Conservation (phyloP, 2,113 vertebrate genomes). For the Collichthys lucidus region DNA sequence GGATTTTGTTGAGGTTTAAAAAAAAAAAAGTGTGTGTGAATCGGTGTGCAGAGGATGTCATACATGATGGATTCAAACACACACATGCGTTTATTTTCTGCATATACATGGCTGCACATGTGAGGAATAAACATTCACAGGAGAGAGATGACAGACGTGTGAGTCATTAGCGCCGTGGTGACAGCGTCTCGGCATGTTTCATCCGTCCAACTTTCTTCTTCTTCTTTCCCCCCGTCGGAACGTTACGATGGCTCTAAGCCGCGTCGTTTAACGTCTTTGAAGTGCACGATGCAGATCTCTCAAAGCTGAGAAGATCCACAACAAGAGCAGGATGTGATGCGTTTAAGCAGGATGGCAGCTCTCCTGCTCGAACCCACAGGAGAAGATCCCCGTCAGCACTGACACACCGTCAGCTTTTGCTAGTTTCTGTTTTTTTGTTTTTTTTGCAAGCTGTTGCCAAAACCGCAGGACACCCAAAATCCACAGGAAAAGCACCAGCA, state of each 20-base stretch:
- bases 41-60: conserved; percentile 22
- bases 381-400: conserved; percentile 28
- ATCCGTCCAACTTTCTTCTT: conserved; percentile 51
- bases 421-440: neutral
- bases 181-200: conserved; percentile 50
- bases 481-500: conserved; percentile 29
- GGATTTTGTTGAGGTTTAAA: conserved; percentile 66
- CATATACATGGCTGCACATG: neutral
- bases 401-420: conserved; percentile 1
- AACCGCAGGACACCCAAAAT: conserved; percentile 44
- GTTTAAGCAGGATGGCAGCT: too few relatives aligned
- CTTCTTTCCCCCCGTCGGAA: neutral
- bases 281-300: conserved; percentile 7
- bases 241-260: neutral
- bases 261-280: too few relatives aligned
- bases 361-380: conserved; percentile 16
- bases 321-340: neutral
- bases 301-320: neutral
- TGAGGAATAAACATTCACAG: conserved; percentile 48
- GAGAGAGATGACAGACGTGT: conserved; percentile 64
- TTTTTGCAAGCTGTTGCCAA: conserved; percentile 15
- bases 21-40: conserved; percentile 31
- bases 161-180: conserved; percentile 56
- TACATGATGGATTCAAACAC: neutral
- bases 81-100: neutral